Evolutionary conservation across 2,888 invertebrate genomes (phyloP), one percentile per base, ranked within the genome.

Genomic region (Archips xylosteana): DNA sequence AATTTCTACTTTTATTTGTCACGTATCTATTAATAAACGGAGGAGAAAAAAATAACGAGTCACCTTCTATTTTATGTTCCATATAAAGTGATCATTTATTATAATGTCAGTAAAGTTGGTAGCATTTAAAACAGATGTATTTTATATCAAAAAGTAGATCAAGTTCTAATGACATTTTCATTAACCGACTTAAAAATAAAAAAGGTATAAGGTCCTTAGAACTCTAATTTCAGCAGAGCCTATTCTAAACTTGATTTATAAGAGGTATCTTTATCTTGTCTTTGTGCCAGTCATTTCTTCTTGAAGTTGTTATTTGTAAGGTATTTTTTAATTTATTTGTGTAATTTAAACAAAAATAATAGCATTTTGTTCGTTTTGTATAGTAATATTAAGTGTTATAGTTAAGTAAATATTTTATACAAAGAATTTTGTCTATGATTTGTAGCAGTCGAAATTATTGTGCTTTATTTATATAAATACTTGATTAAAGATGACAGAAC

Each of bases 331-430:
- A 68, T 15, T 57, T 72, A 57, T 45, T 74, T 74, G 34, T 65
- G 62, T 63, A 62, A 68, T 54, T 72, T n/a, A 57, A 72, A 70
- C 64, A 74, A 74, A 70, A 42, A 54, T 51, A 61, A 65, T 65
- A 69, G 74, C 74, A 74, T 75, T 75, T 75, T 73, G 60, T 73
- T 77, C 75, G 78, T 78, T 81, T 75, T 80, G 83, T 84, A 83
- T 82, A 83, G 80, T 83, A 80, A 77, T 78, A 78, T 77, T 81
- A 81, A 81, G 79, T 79, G 77, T 80, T 81, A 77, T 78, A 68
- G 76, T 75, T 78, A 65, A 77, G 78, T 76, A 83, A 77, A 74
- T 42, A 75, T 77, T 79, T 72, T 64, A 54, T 70, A 77, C 61
- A 42, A 34, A 0, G 1, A 3, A 60, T 5, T 42, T 74, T 69